These are phyloP conservation scores for Lymantria dispar DNA, from an alignment of 2,888 invertebrate species.

Conservation along the genomic window DNA sequence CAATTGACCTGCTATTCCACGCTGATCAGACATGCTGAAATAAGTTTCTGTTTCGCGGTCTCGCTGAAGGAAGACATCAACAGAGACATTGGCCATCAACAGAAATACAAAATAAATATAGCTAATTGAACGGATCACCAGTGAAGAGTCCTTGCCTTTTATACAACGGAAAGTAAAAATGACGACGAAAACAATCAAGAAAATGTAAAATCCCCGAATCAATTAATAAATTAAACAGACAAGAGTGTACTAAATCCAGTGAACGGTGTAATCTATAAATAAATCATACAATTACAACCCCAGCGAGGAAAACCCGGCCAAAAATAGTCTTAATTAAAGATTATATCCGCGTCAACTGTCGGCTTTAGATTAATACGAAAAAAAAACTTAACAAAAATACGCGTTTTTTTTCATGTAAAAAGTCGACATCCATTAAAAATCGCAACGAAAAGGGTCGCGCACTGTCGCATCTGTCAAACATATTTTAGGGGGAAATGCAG, in stretches of 20 bases:
- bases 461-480: slow-evolving; percentile 70
- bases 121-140: too few relatives aligned
- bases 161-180: background rate
- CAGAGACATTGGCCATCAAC: too few relatives aligned
- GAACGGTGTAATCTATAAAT: slow-evolving; percentile 51
- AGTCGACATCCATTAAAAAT: slow-evolving; percentile 76
- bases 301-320: slow-evolving; percentile 48
- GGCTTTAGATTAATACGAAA: slow-evolving; percentile 68
- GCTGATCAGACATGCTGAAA: too few relatives aligned
- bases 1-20: too few relatives aligned
- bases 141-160: too few relatives aligned
- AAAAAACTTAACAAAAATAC: slow-evolving; percentile 55
- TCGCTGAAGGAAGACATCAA: too few relatives aligned
- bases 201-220: too few relatives aligned
- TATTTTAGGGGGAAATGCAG: slow-evolving; percentile 58
- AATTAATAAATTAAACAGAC: too few relatives aligned
- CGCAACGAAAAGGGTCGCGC: slow-evolving; percentile 55
- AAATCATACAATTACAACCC: slow-evolving; percentile 64
- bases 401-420: slow-evolving; percentile 48
- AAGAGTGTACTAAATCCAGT: slow-evolving; percentile 8
- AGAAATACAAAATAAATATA: too few relatives aligned
- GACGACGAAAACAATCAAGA: slow-evolving; percentile 2
- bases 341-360: slow-evolving; percentile 82
- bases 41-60: too few relatives aligned
- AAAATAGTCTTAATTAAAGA: slow-evolving; percentile 80